Conservation (phyloP, 2,797 vertebrate genomes). For the Gallinago solitaria region DNA sequence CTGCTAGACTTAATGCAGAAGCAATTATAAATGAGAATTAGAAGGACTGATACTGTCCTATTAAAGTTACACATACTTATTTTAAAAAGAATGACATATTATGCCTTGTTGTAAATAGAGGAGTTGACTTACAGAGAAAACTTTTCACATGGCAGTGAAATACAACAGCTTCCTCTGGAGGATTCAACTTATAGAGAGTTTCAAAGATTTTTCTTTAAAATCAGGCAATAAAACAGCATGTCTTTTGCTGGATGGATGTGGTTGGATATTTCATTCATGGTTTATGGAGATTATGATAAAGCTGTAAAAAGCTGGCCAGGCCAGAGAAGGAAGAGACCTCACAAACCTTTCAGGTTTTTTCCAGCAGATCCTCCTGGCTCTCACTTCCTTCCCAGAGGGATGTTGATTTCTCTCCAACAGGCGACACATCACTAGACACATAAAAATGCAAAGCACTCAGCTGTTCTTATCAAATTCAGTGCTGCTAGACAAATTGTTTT, state of each 20-base stretch:
- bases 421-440: not conserved
- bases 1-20: not conserved
- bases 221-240: not conserved
- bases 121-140: not conserved
- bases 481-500: not conserved
- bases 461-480: not conserved
- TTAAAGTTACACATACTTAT: not conserved
- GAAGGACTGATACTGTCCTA: not conserved
- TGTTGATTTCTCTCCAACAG: not conserved
- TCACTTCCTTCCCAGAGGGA: not conserved
- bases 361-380: not conserved
- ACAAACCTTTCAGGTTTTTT: not conserved
- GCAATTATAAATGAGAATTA: not conserved
- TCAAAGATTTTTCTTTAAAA: not conserved
- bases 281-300: not conserved
- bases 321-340: not conserved
- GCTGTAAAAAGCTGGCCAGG: not conserved
- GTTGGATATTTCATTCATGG: not conserved
- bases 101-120: not conserved
- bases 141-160: not conserved
- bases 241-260: not conserved
- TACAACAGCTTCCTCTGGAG: not conserved
- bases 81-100: not conserved
- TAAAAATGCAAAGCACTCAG: slow-evolving; percentile 16
- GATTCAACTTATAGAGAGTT: not conserved